Conservation (phyloP, 2,113 vertebrate genomes). For the Hippocampus barbouri region DNA sequence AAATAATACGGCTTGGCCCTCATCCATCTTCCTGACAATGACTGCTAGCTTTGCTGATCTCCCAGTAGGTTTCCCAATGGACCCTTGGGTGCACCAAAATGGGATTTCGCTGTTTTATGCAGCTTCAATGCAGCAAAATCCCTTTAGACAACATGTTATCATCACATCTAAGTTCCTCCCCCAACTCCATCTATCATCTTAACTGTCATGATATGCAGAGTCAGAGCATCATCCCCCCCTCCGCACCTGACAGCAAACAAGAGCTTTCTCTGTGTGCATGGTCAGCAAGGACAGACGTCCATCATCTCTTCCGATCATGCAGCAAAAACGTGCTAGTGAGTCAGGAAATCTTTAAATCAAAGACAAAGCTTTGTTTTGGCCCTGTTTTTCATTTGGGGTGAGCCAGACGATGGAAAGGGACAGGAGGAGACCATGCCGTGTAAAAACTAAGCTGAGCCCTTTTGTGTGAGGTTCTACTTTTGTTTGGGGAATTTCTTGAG, state of each 20-base stretch:
- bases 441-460: background rate
- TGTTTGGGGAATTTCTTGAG: background rate
- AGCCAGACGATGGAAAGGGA: background rate
- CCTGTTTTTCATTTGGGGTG: constrained; percentile 33
- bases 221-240: constrained; percentile 15
- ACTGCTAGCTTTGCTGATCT: too few relatives aligned
- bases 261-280: constrained; percentile 21
- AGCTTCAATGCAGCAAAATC: too few relatives aligned
- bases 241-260: constrained; percentile 20
- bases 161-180: constrained; percentile 12
- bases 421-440: background rate
- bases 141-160: constrained; percentile 7
- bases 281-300: constrained; percentile 35
- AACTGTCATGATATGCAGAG: constrained; percentile 26
- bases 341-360: constrained; percentile 50
- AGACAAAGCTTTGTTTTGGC: constrained; percentile 46
- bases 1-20: too few relatives aligned
- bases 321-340: constrained; percentile 20
- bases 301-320: background rate
- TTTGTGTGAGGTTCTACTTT: background rate
- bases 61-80: too few relatives aligned
- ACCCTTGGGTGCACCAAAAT: too few relatives aligned
- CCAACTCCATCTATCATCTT: constrained; percentile 36
- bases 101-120: too few relatives aligned
- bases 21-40: too few relatives aligned